These are phyloP conservation scores for Podarcis muralis DNA, from an alignment of 2,113 vertebrate genomes.

Conservation along the genomic window DNA sequence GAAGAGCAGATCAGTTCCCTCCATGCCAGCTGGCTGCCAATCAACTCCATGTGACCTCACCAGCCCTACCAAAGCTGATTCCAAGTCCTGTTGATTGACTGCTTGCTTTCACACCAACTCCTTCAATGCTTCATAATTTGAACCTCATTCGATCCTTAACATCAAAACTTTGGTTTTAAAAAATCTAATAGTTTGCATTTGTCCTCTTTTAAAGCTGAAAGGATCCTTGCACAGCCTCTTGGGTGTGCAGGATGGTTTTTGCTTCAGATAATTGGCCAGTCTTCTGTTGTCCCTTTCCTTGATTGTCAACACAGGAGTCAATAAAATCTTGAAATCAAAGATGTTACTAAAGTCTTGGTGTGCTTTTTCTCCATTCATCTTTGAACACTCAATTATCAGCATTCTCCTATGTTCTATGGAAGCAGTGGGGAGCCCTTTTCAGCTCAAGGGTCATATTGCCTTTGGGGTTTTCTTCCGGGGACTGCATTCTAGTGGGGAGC, in stretches of 20 bases:
- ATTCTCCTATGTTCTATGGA: too few relatives aligned
- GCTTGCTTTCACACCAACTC: not conserved
- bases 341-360: too few relatives aligned
- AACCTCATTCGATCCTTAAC: not conserved
- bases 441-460: too few relatives aligned
- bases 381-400: too few relatives aligned
- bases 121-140: not conserved
- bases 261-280: not conserved
- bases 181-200: too few relatives aligned
- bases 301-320: not conserved
- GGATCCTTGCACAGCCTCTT: not conserved
- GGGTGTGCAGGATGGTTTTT: not conserved
- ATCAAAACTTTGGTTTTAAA: not conserved
- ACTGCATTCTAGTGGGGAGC: too few relatives aligned
- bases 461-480: too few relatives aligned
- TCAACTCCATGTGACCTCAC: fast-evolving
- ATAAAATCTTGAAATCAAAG: not conserved
- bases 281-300: too few relatives aligned
- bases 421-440: too few relatives aligned
- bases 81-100: not conserved
- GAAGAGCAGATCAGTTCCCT: not conserved
- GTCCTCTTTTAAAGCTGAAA: too few relatives aligned
- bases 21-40: not conserved
- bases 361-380: not conserved
- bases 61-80: not conserved